Base-by-base conservation (phyloP, 2,797 vertebrate species). In the Catamblyrhynchus diadema region DNA sequence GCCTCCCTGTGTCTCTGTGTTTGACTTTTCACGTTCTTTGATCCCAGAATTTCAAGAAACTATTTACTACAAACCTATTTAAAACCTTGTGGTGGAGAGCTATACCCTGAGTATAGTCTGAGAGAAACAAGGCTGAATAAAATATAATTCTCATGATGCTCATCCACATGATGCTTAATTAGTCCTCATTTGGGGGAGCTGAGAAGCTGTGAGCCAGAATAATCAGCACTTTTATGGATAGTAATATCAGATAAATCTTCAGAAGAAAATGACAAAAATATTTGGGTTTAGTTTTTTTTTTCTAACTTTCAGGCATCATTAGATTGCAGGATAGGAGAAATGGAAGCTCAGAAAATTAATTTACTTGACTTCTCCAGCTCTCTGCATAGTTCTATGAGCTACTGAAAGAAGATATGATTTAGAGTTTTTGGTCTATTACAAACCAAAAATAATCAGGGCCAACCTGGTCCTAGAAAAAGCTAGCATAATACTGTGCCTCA, bases 101-200 rank as follows among this genome's bases (percentile, higher is more conserved):
- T 66, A 53, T 54, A 79, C 14, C 39, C 27, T 51, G 20, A 65
- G 14, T 37, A 37, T 74, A 91, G 22, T 67, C 33, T 61, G 30
- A 94, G 53, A 86, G 65, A 91, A 96, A 82, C 50, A 91, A 86
- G 37, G 14, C 35, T 84, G 85, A 93, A 79, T 86, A 88, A 95
- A 96, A 80, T 74, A 23, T 56, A 75, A 77, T 92, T 91, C 69
- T 86, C 78, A 72, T 65, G 41, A 67, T 62, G 56, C 71, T 86
- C 42, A 87, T 86, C 39, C 91, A 75, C 74, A 44, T 41, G 56
- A 73, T 93, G 57, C 60, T 51, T 94, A 94, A 88, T 94, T 94
- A 94, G 64, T 86, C 70, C 70, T 94, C 60, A 56, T 88, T 33
- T 86, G n/a, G 70, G 73, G 17, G 33, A 88, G 32, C 73, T 77